phyloP scores from a whole-genome alignment of 37 sponge, comb jelly and placozoan species.

The Sycon ciliatum region DNA sequence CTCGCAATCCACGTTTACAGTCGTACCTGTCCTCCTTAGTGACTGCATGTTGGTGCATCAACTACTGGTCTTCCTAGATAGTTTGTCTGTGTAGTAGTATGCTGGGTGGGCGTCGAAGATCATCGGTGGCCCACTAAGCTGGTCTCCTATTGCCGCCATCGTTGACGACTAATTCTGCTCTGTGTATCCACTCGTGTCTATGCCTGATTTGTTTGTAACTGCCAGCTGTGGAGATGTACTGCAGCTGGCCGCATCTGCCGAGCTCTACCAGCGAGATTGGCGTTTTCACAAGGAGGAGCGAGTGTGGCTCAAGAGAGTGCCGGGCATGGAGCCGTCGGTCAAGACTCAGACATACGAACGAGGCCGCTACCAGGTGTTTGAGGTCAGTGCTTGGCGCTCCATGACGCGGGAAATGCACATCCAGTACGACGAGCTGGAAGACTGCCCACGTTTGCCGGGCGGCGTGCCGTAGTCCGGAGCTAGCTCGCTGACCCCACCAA shows the following conservation, averaged over 20 bases:
- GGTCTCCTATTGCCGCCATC: too few species aligned
- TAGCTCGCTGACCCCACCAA: too few species aligned
- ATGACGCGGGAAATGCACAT: slow-evolving; percentile 73
- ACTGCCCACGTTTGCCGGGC: slow-evolving; percentile 59
- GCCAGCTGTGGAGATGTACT: slow-evolving; percentile 87
- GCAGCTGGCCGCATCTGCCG: slow-evolving; percentile 75
- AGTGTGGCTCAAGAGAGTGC: slow-evolving; percentile 88
- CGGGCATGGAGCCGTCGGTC: slow-evolving; percentile 70
- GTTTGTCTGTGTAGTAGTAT: too few species aligned
- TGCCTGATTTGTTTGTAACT: too few species aligned
- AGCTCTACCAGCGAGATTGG: slow-evolving; percentile 90
- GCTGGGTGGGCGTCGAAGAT: too few species aligned
- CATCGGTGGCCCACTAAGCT: too few species aligned
- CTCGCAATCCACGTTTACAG: too few species aligned
- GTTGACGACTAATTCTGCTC: too few species aligned
- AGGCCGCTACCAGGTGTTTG: slow-evolving; percentile 91
- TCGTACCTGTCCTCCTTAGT: too few species aligned
- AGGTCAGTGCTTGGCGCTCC: slow-evolving; percentile 80
- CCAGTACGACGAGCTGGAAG: slow-evolving; percentile 89
- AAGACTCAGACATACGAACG: slow-evolving; percentile 66
- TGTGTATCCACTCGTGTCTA: too few species aligned
- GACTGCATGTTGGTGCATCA: too few species aligned
- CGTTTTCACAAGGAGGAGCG: slow-evolving; percentile 90
- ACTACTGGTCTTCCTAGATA: too few species aligned
- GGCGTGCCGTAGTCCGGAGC: slow-evolving; percentile 10